These are phyloP conservation scores for Lypha dubia DNA, from an alignment of 2,888 invertebrate genomes.

Conservation along the genomic window DNA sequence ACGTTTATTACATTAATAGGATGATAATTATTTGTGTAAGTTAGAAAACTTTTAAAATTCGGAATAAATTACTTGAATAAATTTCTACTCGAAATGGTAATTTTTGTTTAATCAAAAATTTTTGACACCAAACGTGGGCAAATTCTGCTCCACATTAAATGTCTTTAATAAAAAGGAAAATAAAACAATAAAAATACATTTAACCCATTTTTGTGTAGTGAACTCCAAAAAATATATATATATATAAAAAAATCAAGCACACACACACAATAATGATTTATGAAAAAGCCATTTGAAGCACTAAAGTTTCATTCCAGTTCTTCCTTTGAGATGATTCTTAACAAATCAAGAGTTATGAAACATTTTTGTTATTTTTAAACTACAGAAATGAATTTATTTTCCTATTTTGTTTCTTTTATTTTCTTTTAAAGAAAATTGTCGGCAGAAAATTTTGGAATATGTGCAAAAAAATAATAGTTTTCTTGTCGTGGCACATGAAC, in stretches of 20 bases:
- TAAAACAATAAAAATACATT: no score
- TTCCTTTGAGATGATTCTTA: not conserved
- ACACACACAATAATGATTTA: not conserved
- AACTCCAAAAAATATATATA: no score
- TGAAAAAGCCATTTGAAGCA: not conserved
- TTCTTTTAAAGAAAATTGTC: conserved; percentile 9
- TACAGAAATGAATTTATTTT: not conserved
- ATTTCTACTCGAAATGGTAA: no score
- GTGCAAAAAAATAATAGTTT: conserved; percentile 1
- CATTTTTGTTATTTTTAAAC: not conserved
- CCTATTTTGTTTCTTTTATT: not conserved
- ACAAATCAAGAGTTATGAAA: not conserved
- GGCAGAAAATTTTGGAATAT: conserved; percentile 23
- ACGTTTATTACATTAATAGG: no score
- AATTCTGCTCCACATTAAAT: no score
- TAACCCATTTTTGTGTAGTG: no score
- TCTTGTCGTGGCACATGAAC: conserved; percentile 5
- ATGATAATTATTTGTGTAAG: no score
- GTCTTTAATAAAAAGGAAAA: no score
- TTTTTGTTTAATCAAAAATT: no score
- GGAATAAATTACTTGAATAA: no score
- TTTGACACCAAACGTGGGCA: no score
- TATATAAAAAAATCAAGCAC: not conserved
- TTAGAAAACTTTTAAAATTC: no score
- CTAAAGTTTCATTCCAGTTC: not conserved